Base-by-base conservation (phyloP, 2,113 vertebrate species). In the Aix galericulata region DNA sequence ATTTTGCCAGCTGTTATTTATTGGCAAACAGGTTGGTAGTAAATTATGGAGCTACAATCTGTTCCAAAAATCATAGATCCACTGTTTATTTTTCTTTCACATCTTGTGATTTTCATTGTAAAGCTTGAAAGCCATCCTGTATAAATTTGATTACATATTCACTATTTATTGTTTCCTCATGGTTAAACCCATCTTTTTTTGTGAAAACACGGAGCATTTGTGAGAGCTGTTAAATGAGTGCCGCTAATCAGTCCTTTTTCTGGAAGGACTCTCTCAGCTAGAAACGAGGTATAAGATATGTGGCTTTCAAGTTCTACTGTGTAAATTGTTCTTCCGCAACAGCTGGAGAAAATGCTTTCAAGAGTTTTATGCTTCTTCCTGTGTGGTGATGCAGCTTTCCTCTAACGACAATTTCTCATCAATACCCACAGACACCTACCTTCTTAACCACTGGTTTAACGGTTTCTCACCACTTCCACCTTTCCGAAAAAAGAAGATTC, bases 371-470 rank as follows among this genome's bases (percentile, higher is more conserved):
- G 95, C 94, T 97, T 88, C 96, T 98, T 98, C 98, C 98, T 98
- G 98, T 98, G 98, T 59, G 98, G 98, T 91, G 93, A 93, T 93
- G 97, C 94, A 96, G 97, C 97, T 97, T 97, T 97, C 97, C 96
- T 98, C 98, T 98, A 99, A 99, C 98, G 98, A 98, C 98, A 97
- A 83, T 99, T 99, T 99, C 98, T 98, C 98, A 98, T 98, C 98
- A 98, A 83, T 97, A 96, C 98, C 99, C 99, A 97, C 99, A 99
- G 88, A 98, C 97, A 98, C 98, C 98, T 98, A 98, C 98, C 98
- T 98, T 97, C 97, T 96, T 92, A 99, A 99, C 99, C 99, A 98
- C 98, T 53, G 97, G 86, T 97, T 98, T 97, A 99, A 99, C 99
- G 98, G 99, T 98, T 98, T 95, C 96, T 98, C 72, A 98, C 99